Evolutionary conservation across 2,113 vertebrate species (phyloP).

Genomic region (Phaetusa simplex): DNA sequence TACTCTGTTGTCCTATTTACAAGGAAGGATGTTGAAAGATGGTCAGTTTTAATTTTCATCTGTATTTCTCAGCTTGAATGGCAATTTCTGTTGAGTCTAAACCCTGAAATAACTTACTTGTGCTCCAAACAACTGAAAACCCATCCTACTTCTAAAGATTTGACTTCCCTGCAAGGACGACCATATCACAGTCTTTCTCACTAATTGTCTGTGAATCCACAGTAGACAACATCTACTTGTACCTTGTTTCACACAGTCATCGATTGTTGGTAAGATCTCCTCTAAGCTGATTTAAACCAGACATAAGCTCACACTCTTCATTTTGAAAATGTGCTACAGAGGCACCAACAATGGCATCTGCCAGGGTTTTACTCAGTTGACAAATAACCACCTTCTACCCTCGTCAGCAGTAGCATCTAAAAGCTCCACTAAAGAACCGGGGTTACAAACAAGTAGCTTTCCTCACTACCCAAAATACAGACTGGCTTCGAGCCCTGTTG

Average conservation of each 20-base stretch:
- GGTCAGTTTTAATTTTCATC: not conserved
- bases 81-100: not conserved
- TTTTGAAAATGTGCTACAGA: not conserved
- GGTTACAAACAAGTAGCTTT: not conserved
- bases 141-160: not conserved
- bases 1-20: not conserved
- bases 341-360: not conserved
- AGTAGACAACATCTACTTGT: not conserved
- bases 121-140: not conserved
- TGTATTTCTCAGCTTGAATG: not conserved
- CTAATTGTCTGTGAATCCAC: not conserved
- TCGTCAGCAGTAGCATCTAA: not conserved
- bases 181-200: not conserved
- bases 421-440: not conserved
- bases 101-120: not conserved
- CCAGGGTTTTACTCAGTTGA: not conserved
- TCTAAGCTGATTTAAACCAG: not conserved
- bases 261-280: not conserved
- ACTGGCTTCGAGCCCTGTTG: not conserved
- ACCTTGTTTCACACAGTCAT: not conserved
- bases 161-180: not conserved
- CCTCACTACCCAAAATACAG: not conserved
- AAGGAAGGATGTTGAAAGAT: not conserved
- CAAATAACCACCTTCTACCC: not conserved
- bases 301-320: not conserved